A percentile compares a stretch with the other conserved stretches of the same genome.
phyloP scores from a whole-genome alignment of 2,888 invertebrate species.

The Melanophora roralis region DNA sequence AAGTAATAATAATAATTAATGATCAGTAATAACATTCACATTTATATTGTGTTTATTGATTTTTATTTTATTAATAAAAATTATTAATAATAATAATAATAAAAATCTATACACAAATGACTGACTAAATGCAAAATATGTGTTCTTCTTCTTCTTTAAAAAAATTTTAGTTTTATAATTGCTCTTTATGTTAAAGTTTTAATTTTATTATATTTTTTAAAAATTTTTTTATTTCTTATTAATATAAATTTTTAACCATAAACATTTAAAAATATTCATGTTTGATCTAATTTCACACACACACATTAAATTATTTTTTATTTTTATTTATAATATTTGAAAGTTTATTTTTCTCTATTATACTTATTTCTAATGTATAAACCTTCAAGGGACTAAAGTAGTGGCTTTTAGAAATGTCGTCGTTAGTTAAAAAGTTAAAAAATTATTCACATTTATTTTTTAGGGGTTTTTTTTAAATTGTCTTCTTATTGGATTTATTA shows the following conservation, averaged over 20 bases:
- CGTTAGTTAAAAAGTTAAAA: conserved; percentile 54
- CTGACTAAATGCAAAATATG: conserved; percentile 65
- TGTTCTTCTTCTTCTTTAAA: conserved; percentile 41
- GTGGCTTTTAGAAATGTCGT: conserved; percentile 58
- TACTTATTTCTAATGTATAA: conserved; percentile 39
- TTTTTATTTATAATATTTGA: conserved; percentile 51
- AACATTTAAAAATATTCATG: conserved; percentile 69
- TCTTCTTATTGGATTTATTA: background rate
- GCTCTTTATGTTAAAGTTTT: conserved; percentile 62
- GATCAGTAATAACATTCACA: conserved; percentile 62
- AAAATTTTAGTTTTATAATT: conserved; percentile 65
- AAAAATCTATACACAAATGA: conserved; percentile 62
- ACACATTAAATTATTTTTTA: conserved; percentile 60
- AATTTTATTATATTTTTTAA: too few relatives aligned
- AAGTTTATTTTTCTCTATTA: conserved; percentile 29
- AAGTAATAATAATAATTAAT: conserved; percentile 31
- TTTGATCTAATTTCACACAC: conserved; percentile 62
- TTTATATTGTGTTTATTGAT: conserved; percentile 41
- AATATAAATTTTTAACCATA: conserved; percentile 64
- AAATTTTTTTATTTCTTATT: too few relatives aligned
- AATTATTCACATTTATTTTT: conserved; percentile 51
- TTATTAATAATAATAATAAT: conserved; percentile 39
- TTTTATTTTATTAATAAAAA: conserved; percentile 34
- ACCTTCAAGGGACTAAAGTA: conserved; percentile 61
- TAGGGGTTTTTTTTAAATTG: conserved; percentile 1